Evolutionary conservation across 2,888 invertebrate species (phyloP).

Genomic region (Isotomurus palustris): DNA sequence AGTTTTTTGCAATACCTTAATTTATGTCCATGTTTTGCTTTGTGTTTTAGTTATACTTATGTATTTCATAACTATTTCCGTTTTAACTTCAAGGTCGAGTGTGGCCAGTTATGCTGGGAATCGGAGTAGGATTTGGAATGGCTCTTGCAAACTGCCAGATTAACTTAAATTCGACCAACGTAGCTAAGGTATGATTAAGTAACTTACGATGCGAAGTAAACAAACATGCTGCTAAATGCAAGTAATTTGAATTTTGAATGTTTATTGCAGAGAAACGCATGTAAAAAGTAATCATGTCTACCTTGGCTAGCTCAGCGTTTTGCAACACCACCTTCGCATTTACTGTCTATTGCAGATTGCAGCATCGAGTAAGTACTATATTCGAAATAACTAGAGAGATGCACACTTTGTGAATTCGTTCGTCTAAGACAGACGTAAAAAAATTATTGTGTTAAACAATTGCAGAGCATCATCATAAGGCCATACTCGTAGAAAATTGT

Average conservation of each 20-base stretch:
- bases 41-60: conserved; percentile 13
- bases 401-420: no score
- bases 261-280: no score
- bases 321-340: no score
- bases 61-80: neutral
- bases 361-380: no score
- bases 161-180: conserved; percentile 52
- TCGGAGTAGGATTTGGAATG: conserved; percentile 85
- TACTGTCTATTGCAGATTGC: no score
- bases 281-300: no score
- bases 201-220: neutral
- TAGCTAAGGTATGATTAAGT: conserved; percentile 17
- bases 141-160: conserved; percentile 83
- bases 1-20: conserved; percentile 37
- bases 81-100: conserved; percentile 58
- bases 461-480: no score
- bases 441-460: neutral
- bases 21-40: conserved; percentile 10
- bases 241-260: no score
- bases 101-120: conserved; percentile 84
- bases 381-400: no score
- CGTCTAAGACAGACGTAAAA: neutral
- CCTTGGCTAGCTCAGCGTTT: no score
- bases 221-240: no score
- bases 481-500: no score